Percentiles rank a stretch among this genome's conserved stretches.
Evolutionary conservation across 92 coral and sea anemone genomes (phyloP).

Genomic region (Phenganax stokvisi): DNA sequence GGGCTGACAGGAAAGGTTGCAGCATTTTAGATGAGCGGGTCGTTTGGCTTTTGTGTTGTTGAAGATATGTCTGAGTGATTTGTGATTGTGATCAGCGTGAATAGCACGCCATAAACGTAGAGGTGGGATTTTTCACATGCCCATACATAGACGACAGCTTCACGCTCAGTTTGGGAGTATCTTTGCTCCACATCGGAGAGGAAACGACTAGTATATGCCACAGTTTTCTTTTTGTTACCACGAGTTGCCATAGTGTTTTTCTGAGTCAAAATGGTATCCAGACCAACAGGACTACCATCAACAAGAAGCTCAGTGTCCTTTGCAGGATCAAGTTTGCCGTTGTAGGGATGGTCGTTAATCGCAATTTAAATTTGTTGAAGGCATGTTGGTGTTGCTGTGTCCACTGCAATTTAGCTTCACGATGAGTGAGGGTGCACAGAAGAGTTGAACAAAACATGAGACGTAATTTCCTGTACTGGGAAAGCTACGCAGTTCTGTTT

Average conservation of each 20-base stretch:
- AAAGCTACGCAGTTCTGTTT: constrained; percentile 44
- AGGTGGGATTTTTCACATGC: constrained; percentile 43
- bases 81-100: constrained; percentile 37
- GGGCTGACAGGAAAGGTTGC: constrained; percentile 33
- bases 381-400: constrained; percentile 30
- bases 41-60: constrained; percentile 43
- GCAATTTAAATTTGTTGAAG: constrained; percentile 35
- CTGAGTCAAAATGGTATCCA: constrained; percentile 38
- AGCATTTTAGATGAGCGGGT: constrained; percentile 35
- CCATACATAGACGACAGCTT: constrained; percentile 45
- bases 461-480: constrained; percentile 39
- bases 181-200: constrained; percentile 44
- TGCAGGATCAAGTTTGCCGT: constrained; percentile 43
- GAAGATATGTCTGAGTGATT: constrained; percentile 22
- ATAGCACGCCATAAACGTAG: constrained; percentile 40
- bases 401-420: constrained; percentile 37
- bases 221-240: constrained; percentile 26
- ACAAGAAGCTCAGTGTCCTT: constrained; percentile 32
- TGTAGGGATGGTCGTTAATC: constrained; percentile 36
- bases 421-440: constrained; percentile 26
- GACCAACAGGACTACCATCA: constrained; percentile 49
- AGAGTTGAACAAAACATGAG: constrained; percentile 39
- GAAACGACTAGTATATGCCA: constrained; percentile 46
- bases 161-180: constrained; percentile 48
- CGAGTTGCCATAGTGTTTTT: constrained; percentile 20